Percentiles rank a stretch among this genome's conserved stretches.
phyloP scores from a whole-genome alignment of 64 coral and sea anemone species.

The Stylophora pistillata region DNA sequence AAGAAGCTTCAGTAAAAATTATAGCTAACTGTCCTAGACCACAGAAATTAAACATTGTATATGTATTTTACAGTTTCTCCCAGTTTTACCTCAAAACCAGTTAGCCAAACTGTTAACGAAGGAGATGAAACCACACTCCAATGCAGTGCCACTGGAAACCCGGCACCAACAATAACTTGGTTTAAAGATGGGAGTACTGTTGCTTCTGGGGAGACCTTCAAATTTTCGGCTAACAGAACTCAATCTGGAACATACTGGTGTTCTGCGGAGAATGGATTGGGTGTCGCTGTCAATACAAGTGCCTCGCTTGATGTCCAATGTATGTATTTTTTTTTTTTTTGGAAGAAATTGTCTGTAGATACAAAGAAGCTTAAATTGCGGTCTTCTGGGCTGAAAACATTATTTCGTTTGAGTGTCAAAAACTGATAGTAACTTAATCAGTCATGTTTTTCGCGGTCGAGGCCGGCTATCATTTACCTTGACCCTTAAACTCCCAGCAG shows the following conservation, averaged over 20 bases:
- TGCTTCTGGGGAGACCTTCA: neutral
- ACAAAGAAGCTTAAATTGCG: too few relatives aligned
- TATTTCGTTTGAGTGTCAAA: too few relatives aligned
- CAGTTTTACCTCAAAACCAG: neutral
- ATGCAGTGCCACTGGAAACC: constrained; percentile 26
- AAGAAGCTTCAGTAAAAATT: too few relatives aligned
- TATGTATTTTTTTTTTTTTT: neutral
- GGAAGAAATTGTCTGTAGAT: too few relatives aligned
- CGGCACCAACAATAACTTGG: neutral
- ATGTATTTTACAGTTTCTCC: neutral
- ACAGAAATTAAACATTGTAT: neutral
- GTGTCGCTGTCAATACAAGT: neutral
- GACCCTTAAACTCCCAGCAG: too few relatives aligned
- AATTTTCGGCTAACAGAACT: neutral
- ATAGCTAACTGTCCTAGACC: too few relatives aligned
- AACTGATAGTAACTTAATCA: too few relatives aligned
- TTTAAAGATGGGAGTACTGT: constrained; percentile 14
- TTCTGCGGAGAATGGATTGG: neutral
- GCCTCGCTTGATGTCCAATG: neutral
- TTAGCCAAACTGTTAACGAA: neutral
- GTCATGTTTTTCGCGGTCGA: too few relatives aligned
- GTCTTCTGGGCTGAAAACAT: too few relatives aligned
- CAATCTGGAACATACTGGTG: neutral
- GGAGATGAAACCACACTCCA: neutral
- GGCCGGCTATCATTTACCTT: too few relatives aligned